phyloP scores from a whole-genome alignment of 1,140 invertebrate species.

The Heliconius nattereri region DNA sequence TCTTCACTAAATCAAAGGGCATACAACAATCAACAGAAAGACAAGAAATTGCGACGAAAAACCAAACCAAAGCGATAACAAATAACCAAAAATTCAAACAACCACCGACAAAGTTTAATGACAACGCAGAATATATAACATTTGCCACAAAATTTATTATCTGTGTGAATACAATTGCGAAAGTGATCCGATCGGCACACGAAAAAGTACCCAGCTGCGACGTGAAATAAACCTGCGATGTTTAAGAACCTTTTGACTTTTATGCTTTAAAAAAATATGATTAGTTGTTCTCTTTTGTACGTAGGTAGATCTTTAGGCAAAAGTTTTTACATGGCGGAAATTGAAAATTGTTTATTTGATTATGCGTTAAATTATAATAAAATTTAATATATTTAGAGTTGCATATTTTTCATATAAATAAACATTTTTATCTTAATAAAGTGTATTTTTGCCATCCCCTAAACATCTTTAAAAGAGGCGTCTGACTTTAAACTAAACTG shows the following conservation, averaged over 20 bases:
- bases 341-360: no score
- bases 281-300: slow-evolving; percentile 20
- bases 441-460: no score
- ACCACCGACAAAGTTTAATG: slow-evolving; percentile 27
- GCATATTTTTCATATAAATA: no score
- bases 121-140: slow-evolving; percentile 33
- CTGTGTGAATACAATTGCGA: slow-evolving; percentile 47
- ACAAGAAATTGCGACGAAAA: slow-evolving; percentile 3
- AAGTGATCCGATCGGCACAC: slow-evolving; percentile 41
- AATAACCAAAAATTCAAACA: slow-evolving; percentile 17
- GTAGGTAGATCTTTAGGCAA: background rate
- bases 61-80: background rate
- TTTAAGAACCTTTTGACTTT: slow-evolving; percentile 38
- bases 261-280: slow-evolving; percentile 24
- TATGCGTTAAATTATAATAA: no score
- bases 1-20: background rate
- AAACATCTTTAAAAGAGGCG: no score
- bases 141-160: slow-evolving; percentile 39
- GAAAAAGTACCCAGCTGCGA: slow-evolving; percentile 46
- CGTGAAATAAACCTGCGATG: slow-evolving; percentile 33
- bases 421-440: no score
- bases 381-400: no score
- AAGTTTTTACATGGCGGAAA: no score
- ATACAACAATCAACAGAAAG: background rate
- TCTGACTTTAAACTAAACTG: background rate